A percentile compares a stretch with the other conserved stretches of the same genome.
Conservation (phyloP, 2,797 vertebrate genomes). For the Crenichthys baileyi region DNA sequence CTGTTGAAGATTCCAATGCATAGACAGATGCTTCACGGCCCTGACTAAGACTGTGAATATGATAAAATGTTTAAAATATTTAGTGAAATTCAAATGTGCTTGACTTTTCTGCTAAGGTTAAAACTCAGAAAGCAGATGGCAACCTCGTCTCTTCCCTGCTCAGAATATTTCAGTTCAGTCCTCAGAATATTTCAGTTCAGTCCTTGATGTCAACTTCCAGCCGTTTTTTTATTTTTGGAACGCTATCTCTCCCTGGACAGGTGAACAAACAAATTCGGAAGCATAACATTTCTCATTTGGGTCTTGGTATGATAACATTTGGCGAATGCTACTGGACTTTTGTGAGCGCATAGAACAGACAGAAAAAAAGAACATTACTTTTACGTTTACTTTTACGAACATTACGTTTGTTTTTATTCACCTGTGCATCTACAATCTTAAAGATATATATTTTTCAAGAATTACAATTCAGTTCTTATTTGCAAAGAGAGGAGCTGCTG, state of each 20-base stretch:
- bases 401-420: neutral
- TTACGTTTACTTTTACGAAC: too few relatives aligned
- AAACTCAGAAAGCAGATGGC: neutral
- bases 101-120: neutral
- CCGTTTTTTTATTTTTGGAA: neutral
- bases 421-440: neutral
- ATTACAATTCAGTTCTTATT: too few relatives aligned
- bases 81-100: neutral
- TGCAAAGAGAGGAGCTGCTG: too few relatives aligned
- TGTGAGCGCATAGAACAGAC: neutral
- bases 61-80: neutral
- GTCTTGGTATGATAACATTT: neutral
- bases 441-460: too few relatives aligned
- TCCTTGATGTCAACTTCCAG: neutral
- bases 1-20: neutral
- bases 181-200: neutral
- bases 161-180: neutral
- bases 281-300: neutral
- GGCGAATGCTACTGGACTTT: neutral
- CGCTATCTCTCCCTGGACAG: neutral
- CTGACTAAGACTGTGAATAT: neutral
- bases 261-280: neutral
- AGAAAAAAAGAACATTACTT: neutral
- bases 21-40: neutral
- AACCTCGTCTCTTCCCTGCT: neutral